A percentile compares a stretch with the other conserved stretches of the same genome.
These are phyloP conservation scores for Bufo bufo DNA, from an alignment of 2,113 vertebrate genomes.

Conservation along the genomic window DNA sequence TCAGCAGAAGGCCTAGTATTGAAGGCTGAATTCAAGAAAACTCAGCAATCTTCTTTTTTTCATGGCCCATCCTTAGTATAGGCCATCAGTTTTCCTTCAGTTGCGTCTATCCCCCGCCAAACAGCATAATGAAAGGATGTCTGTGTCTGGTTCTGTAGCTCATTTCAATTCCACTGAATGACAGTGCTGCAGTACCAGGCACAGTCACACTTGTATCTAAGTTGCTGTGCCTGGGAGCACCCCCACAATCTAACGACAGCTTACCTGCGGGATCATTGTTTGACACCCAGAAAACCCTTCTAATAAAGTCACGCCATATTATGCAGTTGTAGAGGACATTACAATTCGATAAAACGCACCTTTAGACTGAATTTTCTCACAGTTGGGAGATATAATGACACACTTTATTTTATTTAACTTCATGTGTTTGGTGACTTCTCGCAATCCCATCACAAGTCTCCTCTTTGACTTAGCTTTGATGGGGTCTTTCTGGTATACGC, in stretches of 20 bases:
- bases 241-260: background rate
- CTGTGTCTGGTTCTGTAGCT: background rate
- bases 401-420: conserved; percentile 95
- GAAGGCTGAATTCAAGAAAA: no score
- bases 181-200: background rate
- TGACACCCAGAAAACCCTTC: background rate
- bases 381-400: conserved; percentile 98
- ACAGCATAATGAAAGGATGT: background rate
- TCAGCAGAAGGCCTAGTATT: no score
- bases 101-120: no score
- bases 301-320: background rate
- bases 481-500: conserved; percentile 94
- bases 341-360: conserved; percentile 68
- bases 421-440: conserved; percentile 98
- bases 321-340: background rate
- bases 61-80: no score
- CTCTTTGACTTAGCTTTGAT: conserved; percentile 91
- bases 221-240: background rate
- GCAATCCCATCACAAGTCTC: conserved; percentile 93
- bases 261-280: background rate
- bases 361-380: conserved; percentile 98
- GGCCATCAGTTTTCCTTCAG: no score
- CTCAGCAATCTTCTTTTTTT: no score
- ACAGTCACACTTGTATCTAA: background rate
- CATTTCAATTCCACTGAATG: background rate